phyloP scores from a whole-genome alignment of 1,140 invertebrate genomes.

The Diachasma alloeum region DNA sequence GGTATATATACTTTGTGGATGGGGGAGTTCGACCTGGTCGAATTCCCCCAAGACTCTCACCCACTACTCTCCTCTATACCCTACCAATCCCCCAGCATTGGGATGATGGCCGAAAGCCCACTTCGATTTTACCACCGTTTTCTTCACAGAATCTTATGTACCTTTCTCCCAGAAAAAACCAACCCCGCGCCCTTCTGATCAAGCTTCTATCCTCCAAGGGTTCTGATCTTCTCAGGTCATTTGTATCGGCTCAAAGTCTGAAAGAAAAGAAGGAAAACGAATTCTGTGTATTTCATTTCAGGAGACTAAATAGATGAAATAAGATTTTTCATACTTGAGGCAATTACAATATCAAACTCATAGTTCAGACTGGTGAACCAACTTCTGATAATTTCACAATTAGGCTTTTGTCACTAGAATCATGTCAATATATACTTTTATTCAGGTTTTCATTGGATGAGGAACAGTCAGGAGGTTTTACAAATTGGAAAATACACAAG shows the following conservation, averaged over 20 bases:
- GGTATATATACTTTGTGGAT: not conserved
- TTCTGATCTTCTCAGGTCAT: not conserved
- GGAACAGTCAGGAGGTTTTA: too few relatives aligned
- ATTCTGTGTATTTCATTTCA: not conserved
- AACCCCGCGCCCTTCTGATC: not conserved
- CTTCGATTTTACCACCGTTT: slow-evolving; percentile 1
- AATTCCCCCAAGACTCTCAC: not conserved
- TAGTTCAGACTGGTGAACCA: too few relatives aligned
- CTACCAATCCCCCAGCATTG: not conserved
- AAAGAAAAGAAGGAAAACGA: not conserved
- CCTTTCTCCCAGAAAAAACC: not conserved
- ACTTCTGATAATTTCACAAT: too few relatives aligned
- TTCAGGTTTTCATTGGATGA: too few relatives aligned
- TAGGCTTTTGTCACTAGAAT: too few relatives aligned
- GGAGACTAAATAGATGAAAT: too few relatives aligned
- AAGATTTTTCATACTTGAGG: too few relatives aligned
- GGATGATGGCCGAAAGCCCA: not conserved
- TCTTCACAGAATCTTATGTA: not conserved
- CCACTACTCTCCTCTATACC: not conserved
- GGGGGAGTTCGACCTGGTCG: not conserved
- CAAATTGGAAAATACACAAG: too few relatives aligned
- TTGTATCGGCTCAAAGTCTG: not conserved
- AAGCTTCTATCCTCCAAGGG: not conserved
- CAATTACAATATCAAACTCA: too few relatives aligned
- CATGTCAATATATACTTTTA: too few relatives aligned